These are phyloP conservation scores for Ectobius pallidus DNA, from an alignment of 2,888 invertebrate genomes.

Conservation along the genomic window DNA sequence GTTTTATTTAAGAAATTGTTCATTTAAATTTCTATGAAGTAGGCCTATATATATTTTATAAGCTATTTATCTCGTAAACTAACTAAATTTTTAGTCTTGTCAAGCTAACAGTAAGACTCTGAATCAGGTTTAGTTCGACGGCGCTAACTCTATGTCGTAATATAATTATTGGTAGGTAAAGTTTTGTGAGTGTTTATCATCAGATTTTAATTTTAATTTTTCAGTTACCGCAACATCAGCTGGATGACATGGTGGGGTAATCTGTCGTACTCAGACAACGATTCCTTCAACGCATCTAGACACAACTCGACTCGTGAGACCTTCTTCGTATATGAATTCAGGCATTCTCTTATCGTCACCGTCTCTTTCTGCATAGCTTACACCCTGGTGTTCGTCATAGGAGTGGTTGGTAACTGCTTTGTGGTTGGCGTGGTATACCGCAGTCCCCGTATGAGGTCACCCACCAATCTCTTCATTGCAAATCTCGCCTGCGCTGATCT, in stretches of 20 bases:
- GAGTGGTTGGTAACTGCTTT: conserved; percentile 55
- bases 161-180: too few species aligned
- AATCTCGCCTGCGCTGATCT: conserved; percentile 64
- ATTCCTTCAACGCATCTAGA: not conserved
- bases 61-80: too few species aligned
- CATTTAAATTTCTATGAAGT: too few species aligned
- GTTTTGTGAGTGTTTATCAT: too few species aligned
- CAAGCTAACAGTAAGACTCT: too few species aligned
- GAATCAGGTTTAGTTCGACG: too few species aligned
- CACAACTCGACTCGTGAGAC: not conserved
- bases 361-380: conserved; percentile 46
- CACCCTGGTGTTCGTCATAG: conserved; percentile 48
- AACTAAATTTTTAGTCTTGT: too few species aligned
- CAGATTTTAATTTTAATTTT: too few species aligned
- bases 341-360: conserved; percentile 38
- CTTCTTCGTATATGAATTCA: not conserved
- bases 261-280: not conserved
- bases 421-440: conserved; percentile 54
- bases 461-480: conserved; percentile 62
- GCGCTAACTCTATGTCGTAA: too few species aligned
- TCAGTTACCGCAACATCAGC: too few species aligned
- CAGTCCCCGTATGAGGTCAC: conserved; percentile 56
- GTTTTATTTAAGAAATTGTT: too few species aligned
- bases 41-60: too few species aligned
- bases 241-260: not conserved